These are phyloP conservation scores for Eolophus roseicapilla DNA, from an alignment of 2,113 vertebrate genomes.

Conservation along the genomic window DNA sequence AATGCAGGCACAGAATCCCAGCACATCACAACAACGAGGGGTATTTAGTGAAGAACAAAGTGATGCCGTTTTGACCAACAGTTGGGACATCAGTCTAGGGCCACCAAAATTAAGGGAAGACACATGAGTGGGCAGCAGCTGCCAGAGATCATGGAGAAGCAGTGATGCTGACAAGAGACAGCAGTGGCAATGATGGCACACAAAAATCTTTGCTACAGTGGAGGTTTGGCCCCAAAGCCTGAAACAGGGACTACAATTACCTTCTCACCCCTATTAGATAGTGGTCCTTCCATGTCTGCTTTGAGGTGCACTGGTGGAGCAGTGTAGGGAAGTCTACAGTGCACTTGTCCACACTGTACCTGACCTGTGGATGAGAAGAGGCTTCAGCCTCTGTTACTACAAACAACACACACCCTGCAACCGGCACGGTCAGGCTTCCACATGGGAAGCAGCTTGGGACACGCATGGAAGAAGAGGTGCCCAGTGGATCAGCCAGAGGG, in stretches of 20 bases:
- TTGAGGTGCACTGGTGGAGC: slow-evolving; percentile 84
- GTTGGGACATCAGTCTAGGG: neutral
- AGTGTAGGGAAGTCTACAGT: slow-evolving; percentile 83
- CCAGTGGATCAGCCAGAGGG: accelerated
- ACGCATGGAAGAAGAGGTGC: accelerated
- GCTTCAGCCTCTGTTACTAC: slow-evolving; percentile 43
- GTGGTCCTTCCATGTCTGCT: slow-evolving; percentile 82
- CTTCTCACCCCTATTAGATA: slow-evolving; percentile 82
- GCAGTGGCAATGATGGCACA: neutral
- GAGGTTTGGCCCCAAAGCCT: neutral
- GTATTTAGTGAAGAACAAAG: neutral
- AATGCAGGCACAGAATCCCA: neutral
- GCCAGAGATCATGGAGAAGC: neutral
- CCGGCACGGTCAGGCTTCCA: accelerated
- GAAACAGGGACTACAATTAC: slow-evolving; percentile 65
- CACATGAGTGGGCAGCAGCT: neutral
- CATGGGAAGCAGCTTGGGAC: neutral
- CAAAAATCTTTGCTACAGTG: neutral
- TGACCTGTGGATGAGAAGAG: slow-evolving; percentile 78
- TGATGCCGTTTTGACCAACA: neutral
- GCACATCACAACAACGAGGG: neutral
- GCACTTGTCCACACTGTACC: slow-evolving; percentile 84
- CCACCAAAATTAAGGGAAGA: neutral
- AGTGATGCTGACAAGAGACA: neutral
- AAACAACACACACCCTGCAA: neutral